These are phyloP conservation scores for Spongilla lacustris DNA, from an alignment of 37 sponge, comb jelly and placozoan genomes.

Conservation along the genomic window DNA sequence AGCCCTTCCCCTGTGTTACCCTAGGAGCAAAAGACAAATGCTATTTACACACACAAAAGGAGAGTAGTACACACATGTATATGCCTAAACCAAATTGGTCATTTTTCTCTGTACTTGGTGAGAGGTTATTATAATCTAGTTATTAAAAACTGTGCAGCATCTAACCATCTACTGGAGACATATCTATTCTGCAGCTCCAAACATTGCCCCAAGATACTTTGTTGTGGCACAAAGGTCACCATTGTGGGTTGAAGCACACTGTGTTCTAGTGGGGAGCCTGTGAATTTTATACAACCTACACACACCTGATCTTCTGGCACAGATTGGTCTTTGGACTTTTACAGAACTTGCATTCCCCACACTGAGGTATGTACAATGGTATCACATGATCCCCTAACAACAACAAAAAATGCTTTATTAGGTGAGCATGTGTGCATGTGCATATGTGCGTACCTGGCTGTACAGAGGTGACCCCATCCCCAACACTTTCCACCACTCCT, in stretches of 20 bases:
- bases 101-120: no score
- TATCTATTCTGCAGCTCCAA: no score
- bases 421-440: constrained; percentile 3
- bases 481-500: constrained; percentile 93
- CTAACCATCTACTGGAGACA: no score
- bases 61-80: no score
- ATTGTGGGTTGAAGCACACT: no score
- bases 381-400: constrained; percentile 90
- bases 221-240: no score
- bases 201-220: no score
- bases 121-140: no score
- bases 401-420: neutral
- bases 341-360: constrained; percentile 94
- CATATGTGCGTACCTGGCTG: constrained; percentile 62
- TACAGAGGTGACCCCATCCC: constrained; percentile 88
- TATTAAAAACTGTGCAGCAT: no score
- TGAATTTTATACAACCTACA: neutral
- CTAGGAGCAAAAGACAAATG: neutral
- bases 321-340: constrained; percentile 89
- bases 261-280: neutral
- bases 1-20: constrained; percentile 81
- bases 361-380: constrained; percentile 97
- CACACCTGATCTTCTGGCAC: constrained; percentile 84
- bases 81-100: no score
- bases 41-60: neutral